Evolutionary conservation across 2,888 invertebrate genomes (phyloP).

Genomic region (Argynnis bischoffii): DNA sequence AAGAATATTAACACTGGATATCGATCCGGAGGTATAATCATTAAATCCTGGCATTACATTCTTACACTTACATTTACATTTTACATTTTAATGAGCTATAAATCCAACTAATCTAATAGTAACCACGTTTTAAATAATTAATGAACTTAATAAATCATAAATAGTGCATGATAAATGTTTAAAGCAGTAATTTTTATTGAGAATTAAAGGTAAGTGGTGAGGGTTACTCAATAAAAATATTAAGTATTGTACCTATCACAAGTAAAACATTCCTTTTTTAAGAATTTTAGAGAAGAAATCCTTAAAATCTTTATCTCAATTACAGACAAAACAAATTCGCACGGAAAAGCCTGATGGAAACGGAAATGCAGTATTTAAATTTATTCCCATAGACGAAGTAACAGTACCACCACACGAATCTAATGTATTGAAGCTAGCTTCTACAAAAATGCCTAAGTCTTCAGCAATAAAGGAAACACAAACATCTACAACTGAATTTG

Average conservation of each 20-base stretch:
- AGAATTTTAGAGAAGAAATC: neutral
- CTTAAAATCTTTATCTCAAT: slow-evolving; percentile 46
- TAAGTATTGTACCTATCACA: neutral
- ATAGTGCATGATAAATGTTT: slow-evolving; percentile 27
- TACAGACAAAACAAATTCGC: slow-evolving; percentile 80
- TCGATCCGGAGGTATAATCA: slow-evolving; percentile 84
- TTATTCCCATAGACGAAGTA: slow-evolving; percentile 76
- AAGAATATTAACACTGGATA: slow-evolving; percentile 83
- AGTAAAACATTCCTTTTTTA: slow-evolving; percentile 4
- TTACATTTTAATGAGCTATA: slow-evolving; percentile 30
- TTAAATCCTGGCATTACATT: slow-evolving; percentile 52
- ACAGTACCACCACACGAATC: slow-evolving; percentile 64
- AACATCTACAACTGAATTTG: slow-evolving; percentile 55
- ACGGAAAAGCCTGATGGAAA: slow-evolving; percentile 75
- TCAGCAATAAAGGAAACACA: slow-evolving; percentile 55
- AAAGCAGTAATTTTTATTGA: neutral
- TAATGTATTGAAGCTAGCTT: slow-evolving; percentile 70
- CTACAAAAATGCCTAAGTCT: slow-evolving; percentile 60
- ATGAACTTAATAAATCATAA: slow-evolving; percentile 7
- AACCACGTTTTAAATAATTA: slow-evolving; percentile 10
- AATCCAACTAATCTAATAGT: slow-evolving; percentile 29
- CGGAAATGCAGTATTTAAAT: slow-evolving; percentile 71
- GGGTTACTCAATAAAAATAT: slow-evolving; percentile 43
- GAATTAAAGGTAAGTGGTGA: slow-evolving; percentile 64
- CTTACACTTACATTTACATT: slow-evolving; percentile 26